phyloP scores from a whole-genome alignment of 2,888 invertebrate genomes.

The Neoscelio sp. region DNA sequence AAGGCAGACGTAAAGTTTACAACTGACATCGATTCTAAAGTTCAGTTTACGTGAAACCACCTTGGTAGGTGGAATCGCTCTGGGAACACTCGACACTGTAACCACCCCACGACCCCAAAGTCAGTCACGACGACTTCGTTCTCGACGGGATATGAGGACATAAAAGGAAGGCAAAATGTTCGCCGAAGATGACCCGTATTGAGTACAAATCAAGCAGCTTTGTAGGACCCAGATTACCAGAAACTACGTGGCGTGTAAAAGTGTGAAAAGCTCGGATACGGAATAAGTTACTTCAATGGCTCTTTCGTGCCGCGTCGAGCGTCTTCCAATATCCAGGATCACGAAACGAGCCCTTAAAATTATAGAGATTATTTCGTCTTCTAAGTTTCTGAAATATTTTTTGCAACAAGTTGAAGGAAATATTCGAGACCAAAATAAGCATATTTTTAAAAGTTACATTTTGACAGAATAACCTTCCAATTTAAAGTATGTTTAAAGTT shows the following conservation, averaged over 20 bases:
- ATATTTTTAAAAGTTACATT: too few relatives aligned
- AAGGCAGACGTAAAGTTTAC: slow-evolving; percentile 72
- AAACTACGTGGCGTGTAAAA: slow-evolving; percentile 7
- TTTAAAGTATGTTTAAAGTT: too few relatives aligned
- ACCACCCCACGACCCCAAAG: slow-evolving; percentile 56
- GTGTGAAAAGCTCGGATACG: slow-evolving; percentile 37
- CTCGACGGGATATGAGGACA: slow-evolving; percentile 47
- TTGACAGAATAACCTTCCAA: too few relatives aligned
- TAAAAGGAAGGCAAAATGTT: slow-evolving; percentile 41
- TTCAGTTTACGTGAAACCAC: slow-evolving; percentile 74
- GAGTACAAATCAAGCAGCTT: slow-evolving; percentile 56
- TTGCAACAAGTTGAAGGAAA: too few relatives aligned
- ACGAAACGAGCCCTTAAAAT: too few relatives aligned
- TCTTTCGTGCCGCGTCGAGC: slow-evolving; percentile 19
- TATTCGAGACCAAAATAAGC: too few relatives aligned
- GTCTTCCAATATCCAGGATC: slow-evolving; percentile 1
- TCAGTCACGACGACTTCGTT: slow-evolving; percentile 61
- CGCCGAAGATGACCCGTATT: slow-evolving; percentile 53
- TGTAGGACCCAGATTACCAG: slow-evolving; percentile 38
- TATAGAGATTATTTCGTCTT: too few relatives aligned
- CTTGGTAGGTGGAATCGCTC: slow-evolving; percentile 74
- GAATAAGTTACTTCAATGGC: slow-evolving; percentile 30
- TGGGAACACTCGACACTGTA: slow-evolving; percentile 68
- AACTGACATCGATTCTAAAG: slow-evolving; percentile 75
- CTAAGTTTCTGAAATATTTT: too few relatives aligned